Evolutionary conservation across 2,888 invertebrate species (phyloP), one percentile per base, ranked within the genome.

Genomic region (Trissolcus brochymenae): DNA sequence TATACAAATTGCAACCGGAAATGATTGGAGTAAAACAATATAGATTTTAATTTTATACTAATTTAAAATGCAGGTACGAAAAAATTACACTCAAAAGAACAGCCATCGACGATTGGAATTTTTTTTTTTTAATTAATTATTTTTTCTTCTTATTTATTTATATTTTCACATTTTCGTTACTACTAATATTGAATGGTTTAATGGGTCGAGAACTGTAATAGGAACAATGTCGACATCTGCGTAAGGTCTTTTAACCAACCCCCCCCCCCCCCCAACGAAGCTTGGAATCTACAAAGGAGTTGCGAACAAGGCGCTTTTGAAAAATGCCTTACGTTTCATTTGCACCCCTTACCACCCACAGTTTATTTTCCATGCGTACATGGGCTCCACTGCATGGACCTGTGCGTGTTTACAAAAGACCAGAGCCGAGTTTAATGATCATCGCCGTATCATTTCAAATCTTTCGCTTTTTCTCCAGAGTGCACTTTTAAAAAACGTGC

Each of bases 381-480:
- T 51, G 46, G 57, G 16, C 59, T 54, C 21, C 41, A 21, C 71
- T 46, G 6, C 14, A 46, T 11, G 9, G 19, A 51, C 51, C 41
- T 43, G 2, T 54, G 17, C 41, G 50, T 49, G 41, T 60, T 16
- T 40, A 60, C 46, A 53, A 41, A 46, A 60, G 50, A 49, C 66
- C 40, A 74, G 61, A 74, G 73, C 61, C 55, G 43, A 13, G 54
- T 65, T 65, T 72, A 72, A 72, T 65, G 72, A 72, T 54, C 72
- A 54, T 46, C 46, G 46, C 6, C 21, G 51, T 55, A 54, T 72
- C 57, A 50, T 65, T 64, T 40, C 35, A 56, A 9, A 43, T 64
- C 19, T 55, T 40, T 25, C 35, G 11, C 46, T 46, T 35, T 35
- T 35, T 35, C 35, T 11, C 35, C 1, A 35, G 6, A 35, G 35